Percentiles rank a stretch among this genome's conserved stretches.
phyloP scores from a whole-genome alignment of 2,888 invertebrate genomes.

The Drepana falcataria region DNA sequence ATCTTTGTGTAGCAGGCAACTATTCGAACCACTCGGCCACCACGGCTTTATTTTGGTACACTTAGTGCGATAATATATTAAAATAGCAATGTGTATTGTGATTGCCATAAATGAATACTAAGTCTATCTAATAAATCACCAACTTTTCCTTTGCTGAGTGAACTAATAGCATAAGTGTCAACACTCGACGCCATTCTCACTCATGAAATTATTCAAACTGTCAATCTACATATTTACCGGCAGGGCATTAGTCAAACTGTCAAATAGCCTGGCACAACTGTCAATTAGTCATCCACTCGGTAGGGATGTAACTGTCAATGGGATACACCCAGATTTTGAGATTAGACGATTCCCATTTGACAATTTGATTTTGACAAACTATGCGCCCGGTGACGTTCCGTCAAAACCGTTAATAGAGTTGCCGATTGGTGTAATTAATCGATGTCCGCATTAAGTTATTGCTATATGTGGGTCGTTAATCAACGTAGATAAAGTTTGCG shows the following conservation, averaged over 20 bases:
- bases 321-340: constrained; percentile 19
- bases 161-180: constrained; percentile 34
- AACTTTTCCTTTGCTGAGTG: constrained; percentile 16
- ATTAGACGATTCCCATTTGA: constrained; percentile 51
- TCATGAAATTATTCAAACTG: constrained; percentile 53
- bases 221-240: constrained; percentile 45
- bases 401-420: constrained; percentile 57
- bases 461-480: constrained; percentile 37
- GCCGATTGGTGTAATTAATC: constrained; percentile 63
- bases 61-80: too few species aligned
- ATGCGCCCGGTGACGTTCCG: constrained; percentile 49
- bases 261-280: constrained; percentile 60
- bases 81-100: too few species aligned
- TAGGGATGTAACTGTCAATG: constrained; percentile 50
- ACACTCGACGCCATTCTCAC: constrained; percentile 48
- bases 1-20: too few species aligned
- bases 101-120: too few species aligned
- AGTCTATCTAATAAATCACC: constrained; percentile 5
- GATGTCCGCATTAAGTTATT: constrained; percentile 41
- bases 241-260: constrained; percentile 72
- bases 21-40: too few species aligned
- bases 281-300: constrained; percentile 60
- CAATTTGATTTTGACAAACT: constrained; percentile 60
- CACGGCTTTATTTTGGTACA: too few species aligned
- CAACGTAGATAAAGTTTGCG: constrained; percentile 45